Evolutionary conservation across 2,797 vertebrate species (phyloP).

Genomic region (Muscicapa comitata): DNA sequence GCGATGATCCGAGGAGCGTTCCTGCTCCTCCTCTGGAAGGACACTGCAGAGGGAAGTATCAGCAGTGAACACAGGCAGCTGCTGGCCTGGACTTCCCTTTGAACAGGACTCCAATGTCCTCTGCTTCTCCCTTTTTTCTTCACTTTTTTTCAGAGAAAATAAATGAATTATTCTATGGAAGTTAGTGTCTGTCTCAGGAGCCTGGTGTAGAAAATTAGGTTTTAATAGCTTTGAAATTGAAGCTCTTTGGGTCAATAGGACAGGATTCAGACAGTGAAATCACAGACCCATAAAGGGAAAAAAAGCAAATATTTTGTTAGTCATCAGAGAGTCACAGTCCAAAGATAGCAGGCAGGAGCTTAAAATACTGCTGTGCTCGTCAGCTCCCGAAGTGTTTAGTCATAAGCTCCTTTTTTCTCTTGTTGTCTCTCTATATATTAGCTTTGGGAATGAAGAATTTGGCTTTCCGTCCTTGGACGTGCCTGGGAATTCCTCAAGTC

Average conservation of each 20-base stretch:
- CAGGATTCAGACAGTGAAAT: slow-evolving; percentile 63
- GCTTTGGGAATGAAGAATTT: not conserved
- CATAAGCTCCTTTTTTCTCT: slow-evolving; percentile 14
- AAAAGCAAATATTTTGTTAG: slow-evolving; percentile 66
- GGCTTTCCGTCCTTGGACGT: not conserved
- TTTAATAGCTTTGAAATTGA: slow-evolving; percentile 79
- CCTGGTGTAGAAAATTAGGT: slow-evolving; percentile 70
- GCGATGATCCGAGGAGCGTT: not conserved
- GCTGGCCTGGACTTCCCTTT: not conserved
- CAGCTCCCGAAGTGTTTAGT: slow-evolving; percentile 8
- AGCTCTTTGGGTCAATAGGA: slow-evolving; percentile 71
- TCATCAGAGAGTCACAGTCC: slow-evolving; percentile 31
- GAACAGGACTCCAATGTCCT: not conserved
- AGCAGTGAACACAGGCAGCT: not conserved
- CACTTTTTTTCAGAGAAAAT: not conserved
- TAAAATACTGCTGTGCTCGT: slow-evolving; percentile 18
- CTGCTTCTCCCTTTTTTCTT: not conserved
- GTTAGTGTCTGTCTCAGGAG: slow-evolving; percentile 70
- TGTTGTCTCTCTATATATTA: not conserved
- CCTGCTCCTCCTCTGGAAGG: not conserved
- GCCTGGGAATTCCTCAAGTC: slow-evolving; percentile 18
- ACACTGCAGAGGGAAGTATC: not conserved
- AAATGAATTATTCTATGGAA: slow-evolving; percentile 71
- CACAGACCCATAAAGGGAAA: slow-evolving; percentile 65
- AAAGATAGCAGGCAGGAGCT: slow-evolving; percentile 8